These are phyloP conservation scores for Thalassoma bifasciatum DNA, from an alignment of 2,113 vertebrate species.

Conservation along the genomic window DNA sequence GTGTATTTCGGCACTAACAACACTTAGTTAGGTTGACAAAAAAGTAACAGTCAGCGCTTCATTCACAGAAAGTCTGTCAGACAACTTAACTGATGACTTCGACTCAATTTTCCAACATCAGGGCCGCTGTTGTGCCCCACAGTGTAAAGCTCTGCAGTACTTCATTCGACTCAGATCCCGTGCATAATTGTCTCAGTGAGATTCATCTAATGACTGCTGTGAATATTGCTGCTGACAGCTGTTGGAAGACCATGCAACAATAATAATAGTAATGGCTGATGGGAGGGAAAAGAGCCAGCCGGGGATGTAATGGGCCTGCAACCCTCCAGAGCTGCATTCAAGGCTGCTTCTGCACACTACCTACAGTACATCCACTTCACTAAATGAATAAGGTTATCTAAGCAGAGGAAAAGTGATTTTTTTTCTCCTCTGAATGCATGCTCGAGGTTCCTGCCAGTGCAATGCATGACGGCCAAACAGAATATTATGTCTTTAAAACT, in stretches of 20 bases:
- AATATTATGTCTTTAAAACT: too few species aligned
- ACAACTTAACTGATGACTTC: conserved; percentile 36
- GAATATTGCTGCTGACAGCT: conserved; percentile 61
- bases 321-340: conserved; percentile 16
- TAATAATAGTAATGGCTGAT: conserved; percentile 49
- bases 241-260: conserved; percentile 50
- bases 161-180: conserved; percentile 30
- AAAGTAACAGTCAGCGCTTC: conserved; percentile 27
- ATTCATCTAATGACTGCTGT: conserved; percentile 54
- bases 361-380: not conserved
- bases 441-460: too few species aligned
- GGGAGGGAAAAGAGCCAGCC: conserved; percentile 31
- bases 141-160: conserved; percentile 10
- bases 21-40: conserved; percentile 26
- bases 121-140: conserved; percentile 9
- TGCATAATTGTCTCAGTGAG: conserved; percentile 55
- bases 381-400: not conserved
- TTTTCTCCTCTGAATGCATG: too few species aligned
- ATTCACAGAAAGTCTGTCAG: conserved; percentile 5
- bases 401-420: not conserved
- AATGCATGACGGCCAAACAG: too few species aligned
- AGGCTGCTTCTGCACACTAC: conserved; percentile 1
- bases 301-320: conserved; percentile 41
- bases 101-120: conserved; percentile 25
- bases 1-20: not conserved